A percentile compares a stretch with the other conserved stretches of the same genome.
Conservation (phyloP, 2,888 invertebrate species). For the Ochropleura leucogaster region DNA sequence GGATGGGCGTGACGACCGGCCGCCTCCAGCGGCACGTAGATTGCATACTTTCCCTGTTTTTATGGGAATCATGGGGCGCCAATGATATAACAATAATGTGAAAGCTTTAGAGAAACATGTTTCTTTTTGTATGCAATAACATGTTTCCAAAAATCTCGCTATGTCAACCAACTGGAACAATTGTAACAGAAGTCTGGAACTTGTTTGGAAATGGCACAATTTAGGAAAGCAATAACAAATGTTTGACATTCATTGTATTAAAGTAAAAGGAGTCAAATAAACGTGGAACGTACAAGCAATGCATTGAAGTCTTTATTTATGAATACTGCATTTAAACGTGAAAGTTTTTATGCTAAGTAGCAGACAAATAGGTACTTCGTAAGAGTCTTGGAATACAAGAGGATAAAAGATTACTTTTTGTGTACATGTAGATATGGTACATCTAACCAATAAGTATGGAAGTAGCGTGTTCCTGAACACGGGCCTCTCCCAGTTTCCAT, state of each 20-base stretch:
- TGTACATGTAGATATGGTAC: slow-evolving; percentile 1
- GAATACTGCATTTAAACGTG: slow-evolving; percentile 24
- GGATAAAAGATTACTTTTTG: slow-evolving; percentile 23
- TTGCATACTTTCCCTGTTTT: slow-evolving; percentile 89
- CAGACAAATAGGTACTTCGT: slow-evolving; percentile 28
- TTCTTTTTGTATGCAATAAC: slow-evolving; percentile 33
- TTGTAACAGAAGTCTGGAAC: slow-evolving; percentile 35
- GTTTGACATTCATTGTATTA: slow-evolving; percentile 45
- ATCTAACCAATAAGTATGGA: slow-evolving; percentile 7
- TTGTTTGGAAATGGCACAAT: slow-evolving; percentile 40
- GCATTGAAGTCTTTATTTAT: slow-evolving; percentile 45
- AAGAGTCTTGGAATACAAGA: slow-evolving; percentile 16
- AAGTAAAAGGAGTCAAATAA: slow-evolving; percentile 49
- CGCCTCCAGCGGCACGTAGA: slow-evolving; percentile 80
- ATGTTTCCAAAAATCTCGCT: slow-evolving; percentile 32
- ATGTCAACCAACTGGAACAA: slow-evolving; percentile 17
- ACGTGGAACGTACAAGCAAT: slow-evolving; percentile 35
- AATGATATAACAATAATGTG: slow-evolving; percentile 81
- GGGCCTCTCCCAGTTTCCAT: slow-evolving; percentile 33
- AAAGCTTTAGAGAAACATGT: slow-evolving; percentile 69
- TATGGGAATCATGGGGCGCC: slow-evolving; percentile 85
- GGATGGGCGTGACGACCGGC: slow-evolving; percentile 86
- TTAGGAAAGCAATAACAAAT: slow-evolving; percentile 35
- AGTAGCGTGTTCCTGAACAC: slow-evolving; percentile 27
- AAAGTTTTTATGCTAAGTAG: slow-evolving; percentile 45